Evolutionary conservation across 2,888 invertebrate species (phyloP), one percentile per base, ranked within the genome.

Genomic region (Drosophila meridiana): DNA sequence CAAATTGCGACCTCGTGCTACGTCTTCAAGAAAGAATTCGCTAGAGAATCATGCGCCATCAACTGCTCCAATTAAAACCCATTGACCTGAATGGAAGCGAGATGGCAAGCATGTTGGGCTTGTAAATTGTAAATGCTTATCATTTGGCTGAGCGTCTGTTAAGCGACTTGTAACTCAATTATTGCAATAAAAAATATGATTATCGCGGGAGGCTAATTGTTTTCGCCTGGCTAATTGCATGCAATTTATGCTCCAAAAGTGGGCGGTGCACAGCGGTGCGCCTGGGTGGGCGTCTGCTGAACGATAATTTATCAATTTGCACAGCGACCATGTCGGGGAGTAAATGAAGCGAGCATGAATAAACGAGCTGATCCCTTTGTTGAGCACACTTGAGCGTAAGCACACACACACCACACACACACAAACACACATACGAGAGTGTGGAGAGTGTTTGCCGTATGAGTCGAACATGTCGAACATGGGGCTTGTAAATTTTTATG

Each of bases 291-390:
- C 47, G 69, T 43, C 43, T 62, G 30, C 60, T n/a, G 42, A 56
- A 67, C 73, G 75, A 88, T 86, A 89, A 90, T 90, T 87, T 87
- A 90, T 90, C 90, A 87, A 90, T 90, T 90, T 86, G 75, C 71
- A 48, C 60, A 69, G 55, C 59, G 11, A 58, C 53, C 56, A 63
- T 76, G 81, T 52, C 40, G 74, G 70, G 70, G 42, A 68, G 78
- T 78, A 83, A 90, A 87, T 90, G 86, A 90, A 77, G 81, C 75
- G 67, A 70, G 72, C 72, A 73, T 62, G 80, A 66, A 69, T 69
- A 76, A 69, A 75, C 73, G 75, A 75, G 83, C 83, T 88, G 79
- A 90, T 86, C 89, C 84, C 74, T 72, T 73, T 89, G 90, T 86
- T 87, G 73, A 87, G 76, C 86, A 88, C 73, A 79, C 90, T 88